Base-by-base conservation (phyloP, 2,888 invertebrate species). In the Buathra laborator region DNA sequence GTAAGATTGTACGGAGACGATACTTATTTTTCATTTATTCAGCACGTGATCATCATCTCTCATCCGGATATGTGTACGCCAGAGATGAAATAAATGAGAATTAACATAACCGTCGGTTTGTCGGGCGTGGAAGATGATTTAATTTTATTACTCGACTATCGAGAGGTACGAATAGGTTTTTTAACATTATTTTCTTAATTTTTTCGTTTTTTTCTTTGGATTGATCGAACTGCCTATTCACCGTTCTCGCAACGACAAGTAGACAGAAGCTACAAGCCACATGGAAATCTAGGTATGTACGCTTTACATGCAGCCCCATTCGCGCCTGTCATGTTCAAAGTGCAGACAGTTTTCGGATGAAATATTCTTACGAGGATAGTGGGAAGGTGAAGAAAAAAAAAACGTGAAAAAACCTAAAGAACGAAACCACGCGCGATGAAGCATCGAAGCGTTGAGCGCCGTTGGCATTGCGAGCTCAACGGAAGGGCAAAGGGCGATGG, bases 401-500 rank as follows among this genome's bases (percentile, higher is more conserved):
- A 51, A 46, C 32, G 43, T 16, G 24, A 56, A 56, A 10, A 10
- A 56, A 19, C 19, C 3, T 4, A 4, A 53, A 53, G 16, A 53
- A 51, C 16, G 1, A 53, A 19, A 24, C 10, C 16, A 51, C 24
- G 24, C 24, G 51, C 75, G 46, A 75, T 59, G 51, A 51, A 53
- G 48, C 48, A 12, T 48, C 48, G n/a, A n/a, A 48, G 48, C 29
- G 14, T 14, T 5, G 5, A 14, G 62, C 62, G n/a, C 37, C 6
- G 62, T 14, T 14, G n/a, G 62, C 32, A 9, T 56, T 19, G 32
- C 43, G 43, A 7, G 43, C 2, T 29, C 32, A 16, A 56, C 7
- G 19, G 68, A 77, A 79, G 82, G 81, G 71, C 81, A 79, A 84
- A 85, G 78, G 64, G 74, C 70, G 84, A 81, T 78, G 84, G 6